These are phyloP conservation scores for Agapostemon virescens DNA, from an alignment of 2,888 invertebrate species.

Conservation along the genomic window DNA sequence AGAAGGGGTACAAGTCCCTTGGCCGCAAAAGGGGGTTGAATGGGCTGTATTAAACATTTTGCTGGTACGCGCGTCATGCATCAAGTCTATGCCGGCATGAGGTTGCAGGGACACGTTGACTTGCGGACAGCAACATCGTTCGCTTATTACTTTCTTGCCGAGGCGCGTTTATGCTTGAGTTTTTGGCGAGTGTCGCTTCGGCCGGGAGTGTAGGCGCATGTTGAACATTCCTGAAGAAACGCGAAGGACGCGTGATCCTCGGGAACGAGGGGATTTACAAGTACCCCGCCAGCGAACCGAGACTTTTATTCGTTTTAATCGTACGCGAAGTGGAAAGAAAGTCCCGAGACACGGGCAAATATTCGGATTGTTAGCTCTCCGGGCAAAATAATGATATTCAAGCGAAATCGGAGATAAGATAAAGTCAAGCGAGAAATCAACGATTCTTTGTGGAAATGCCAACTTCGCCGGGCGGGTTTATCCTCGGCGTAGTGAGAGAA, in stretches of 20 bases:
- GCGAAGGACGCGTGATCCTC: conserved; percentile 39
- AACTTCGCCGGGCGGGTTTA: neutral
- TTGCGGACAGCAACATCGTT: conserved; percentile 32
- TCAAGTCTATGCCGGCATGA: conserved; percentile 7
- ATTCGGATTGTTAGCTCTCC: neutral
- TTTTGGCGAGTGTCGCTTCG: conserved; percentile 35
- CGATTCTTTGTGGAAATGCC: neutral
- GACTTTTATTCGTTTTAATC: conserved; percentile 13
- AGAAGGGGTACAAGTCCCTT: neutral
- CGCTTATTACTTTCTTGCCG: conserved; percentile 45
- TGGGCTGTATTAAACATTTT: conserved; percentile 16
- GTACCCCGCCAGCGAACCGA: conserved; percentile 11
- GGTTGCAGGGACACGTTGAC: conserved; percentile 27
- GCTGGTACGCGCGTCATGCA: conserved; percentile 18
- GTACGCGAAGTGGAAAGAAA: neutral
- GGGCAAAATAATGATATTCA: conserved; percentile 22
- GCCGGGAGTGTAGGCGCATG: conserved; percentile 41
- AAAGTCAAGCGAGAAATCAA: neutral
- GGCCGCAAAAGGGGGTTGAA: conserved; percentile 4
- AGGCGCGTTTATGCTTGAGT: neutral
- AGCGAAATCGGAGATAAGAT: neutral
- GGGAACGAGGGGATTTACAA: conserved; percentile 38
- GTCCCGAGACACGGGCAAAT: neutral
- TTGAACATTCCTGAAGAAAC: conserved; percentile 46
- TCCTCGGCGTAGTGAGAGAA: neutral